Percentiles rank a stretch among this genome's conserved stretches.
phyloP scores from a whole-genome alignment of 2,113 vertebrate species.

The Carollia perspicillata region DNA sequence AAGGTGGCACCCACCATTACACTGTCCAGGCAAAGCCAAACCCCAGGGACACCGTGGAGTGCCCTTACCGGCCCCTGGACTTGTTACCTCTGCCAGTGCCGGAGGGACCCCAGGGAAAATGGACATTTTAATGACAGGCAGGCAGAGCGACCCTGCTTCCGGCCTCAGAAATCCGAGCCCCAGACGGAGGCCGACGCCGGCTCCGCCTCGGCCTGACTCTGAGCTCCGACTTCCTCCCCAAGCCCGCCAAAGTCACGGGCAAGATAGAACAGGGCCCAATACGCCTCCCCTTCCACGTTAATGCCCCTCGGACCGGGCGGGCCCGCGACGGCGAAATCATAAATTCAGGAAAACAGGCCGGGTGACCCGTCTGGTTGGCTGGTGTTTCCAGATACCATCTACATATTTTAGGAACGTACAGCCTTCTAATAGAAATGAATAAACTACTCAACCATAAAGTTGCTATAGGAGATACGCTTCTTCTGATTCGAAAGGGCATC shows the following conservation, averaged over 20 bases:
- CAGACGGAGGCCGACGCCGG: neutral
- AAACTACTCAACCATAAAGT: slow-evolving; percentile 99
- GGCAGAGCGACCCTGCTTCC: slow-evolving; percentile 35
- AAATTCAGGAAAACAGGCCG: slow-evolving; percentile 90
- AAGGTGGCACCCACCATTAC: fast-evolving
- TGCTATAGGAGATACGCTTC: slow-evolving; percentile 98
- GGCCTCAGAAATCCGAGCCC: slow-evolving; percentile 20
- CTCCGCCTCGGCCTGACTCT: slow-evolving; percentile 41
- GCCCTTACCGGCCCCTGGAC: neutral
- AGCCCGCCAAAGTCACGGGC: slow-evolving; percentile 81
- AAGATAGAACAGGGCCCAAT: slow-evolving; percentile 83
- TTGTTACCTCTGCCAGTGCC: fast-evolving
- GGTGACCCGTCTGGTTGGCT: slow-evolving; percentile 89
- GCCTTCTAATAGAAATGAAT: slow-evolving; percentile 99
- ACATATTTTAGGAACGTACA: slow-evolving; percentile 95
- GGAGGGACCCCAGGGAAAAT: neutral
- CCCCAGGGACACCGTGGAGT: neutral
- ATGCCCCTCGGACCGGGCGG: slow-evolving; percentile 82
- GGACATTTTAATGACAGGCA: neutral
- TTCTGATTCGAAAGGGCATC: slow-evolving; percentile 99
- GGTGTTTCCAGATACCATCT: slow-evolving; percentile 89
- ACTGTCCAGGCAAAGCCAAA: neutral
- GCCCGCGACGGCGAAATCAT: slow-evolving; percentile 85
- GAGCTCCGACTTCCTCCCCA: slow-evolving; percentile 59
- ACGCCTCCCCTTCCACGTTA: slow-evolving; percentile 81